Conservation (phyloP, 2,113 vertebrate genomes). For the Triplophysa dalaica region DNA sequence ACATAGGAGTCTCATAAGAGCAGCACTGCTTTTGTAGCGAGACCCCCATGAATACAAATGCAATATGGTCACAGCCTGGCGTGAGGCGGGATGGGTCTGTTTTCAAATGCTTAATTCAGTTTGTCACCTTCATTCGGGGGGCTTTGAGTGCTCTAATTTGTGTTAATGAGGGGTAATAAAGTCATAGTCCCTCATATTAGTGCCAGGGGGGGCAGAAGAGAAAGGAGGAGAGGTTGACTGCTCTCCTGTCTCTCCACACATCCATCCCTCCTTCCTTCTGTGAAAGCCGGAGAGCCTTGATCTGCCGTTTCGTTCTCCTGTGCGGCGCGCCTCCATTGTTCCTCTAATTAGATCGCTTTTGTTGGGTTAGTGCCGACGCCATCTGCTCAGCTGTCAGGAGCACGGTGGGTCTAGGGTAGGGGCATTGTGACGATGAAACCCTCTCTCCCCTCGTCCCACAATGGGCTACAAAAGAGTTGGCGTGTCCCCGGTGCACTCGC, state of each 20-base stretch:
- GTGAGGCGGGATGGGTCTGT: slow-evolving; percentile 66
- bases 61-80: slow-evolving; percentile 75
- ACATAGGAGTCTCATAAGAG: slow-evolving; percentile 61
- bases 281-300: slow-evolving; percentile 44
- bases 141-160: slow-evolving; percentile 80
- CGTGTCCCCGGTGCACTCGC: slow-evolving; percentile 64
- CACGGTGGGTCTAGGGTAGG: slow-evolving; percentile 47
- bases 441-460: slow-evolving; percentile 54
- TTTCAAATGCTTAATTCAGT: slow-evolving; percentile 83
- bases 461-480: slow-evolving; percentile 64
- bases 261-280: slow-evolving; percentile 64
- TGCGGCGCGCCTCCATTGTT: slow-evolving; percentile 68
- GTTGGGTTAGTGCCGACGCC: slow-evolving; percentile 77
- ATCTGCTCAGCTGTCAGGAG: slow-evolving; percentile 73
- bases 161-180: slow-evolving; percentile 84
- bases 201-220: slow-evolving; percentile 61
- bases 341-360: slow-evolving; percentile 80
- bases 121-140: slow-evolving; percentile 78
- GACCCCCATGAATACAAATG: slow-evolving; percentile 68
- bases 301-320: slow-evolving; percentile 48
- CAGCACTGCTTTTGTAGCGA: slow-evolving; percentile 57
- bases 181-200: slow-evolving; percentile 76
- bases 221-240: slow-evolving; percentile 52
- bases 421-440: slow-evolving; percentile 52
- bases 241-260: slow-evolving; percentile 51